These are phyloP conservation scores for Antheraea mylitta DNA, from an alignment of 1,140 invertebrate genomes.

Conservation along the genomic window DNA sequence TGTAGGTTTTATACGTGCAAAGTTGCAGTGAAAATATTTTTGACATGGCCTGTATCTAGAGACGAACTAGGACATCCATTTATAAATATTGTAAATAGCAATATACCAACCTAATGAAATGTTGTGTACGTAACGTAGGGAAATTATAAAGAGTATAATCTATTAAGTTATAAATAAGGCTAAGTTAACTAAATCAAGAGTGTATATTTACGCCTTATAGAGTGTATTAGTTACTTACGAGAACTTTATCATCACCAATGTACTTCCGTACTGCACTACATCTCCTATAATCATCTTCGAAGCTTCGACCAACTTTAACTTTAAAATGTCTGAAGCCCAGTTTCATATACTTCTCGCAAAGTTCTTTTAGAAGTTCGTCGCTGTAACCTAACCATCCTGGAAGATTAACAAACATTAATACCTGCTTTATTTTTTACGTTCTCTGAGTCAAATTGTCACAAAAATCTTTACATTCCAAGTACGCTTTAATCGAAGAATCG, in stretches of 20 bases:
- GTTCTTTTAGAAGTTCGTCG: conserved; percentile 82
- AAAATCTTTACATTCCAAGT: too few species aligned
- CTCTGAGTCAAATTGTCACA: background rate
- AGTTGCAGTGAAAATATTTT: too few species aligned
- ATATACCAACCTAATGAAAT: too few species aligned
- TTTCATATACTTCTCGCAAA: conserved; percentile 86
- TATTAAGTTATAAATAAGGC: too few species aligned
- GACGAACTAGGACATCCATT: too few species aligned
- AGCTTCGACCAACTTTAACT: conserved; percentile 91
- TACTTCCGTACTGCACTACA: conserved; percentile 84
- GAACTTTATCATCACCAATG: conserved; percentile 87
- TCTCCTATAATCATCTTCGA: conserved; percentile 88
- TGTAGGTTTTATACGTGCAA: too few species aligned
- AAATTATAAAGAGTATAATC: too few species aligned
- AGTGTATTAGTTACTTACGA: conserved; percentile 77
- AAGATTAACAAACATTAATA: conserved; percentile 14
- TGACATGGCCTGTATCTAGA: too few species aligned
- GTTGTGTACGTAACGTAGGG: too few species aligned
- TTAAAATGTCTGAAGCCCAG: conserved; percentile 92
- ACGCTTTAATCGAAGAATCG: too few species aligned
- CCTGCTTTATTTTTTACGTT: background rate
- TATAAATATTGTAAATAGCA: too few species aligned
- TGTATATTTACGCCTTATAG: background rate
- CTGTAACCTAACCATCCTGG: conserved; percentile 90
- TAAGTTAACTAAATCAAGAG: too few species aligned